Conservation (phyloP, 2,888 invertebrate genomes). For the Rotaria macrura region DNA sequence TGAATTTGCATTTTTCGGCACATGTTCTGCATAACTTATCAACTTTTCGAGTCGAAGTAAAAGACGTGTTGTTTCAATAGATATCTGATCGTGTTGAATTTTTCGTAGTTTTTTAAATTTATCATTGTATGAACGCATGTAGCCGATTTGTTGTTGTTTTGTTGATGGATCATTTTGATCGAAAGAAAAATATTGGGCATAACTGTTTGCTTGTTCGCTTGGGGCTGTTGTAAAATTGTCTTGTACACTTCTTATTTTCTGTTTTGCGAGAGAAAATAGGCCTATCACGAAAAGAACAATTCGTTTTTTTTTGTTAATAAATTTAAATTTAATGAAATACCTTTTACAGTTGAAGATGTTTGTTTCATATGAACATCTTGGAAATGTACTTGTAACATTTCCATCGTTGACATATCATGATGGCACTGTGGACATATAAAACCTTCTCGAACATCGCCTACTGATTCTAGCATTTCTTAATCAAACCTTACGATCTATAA, state of each 20-base stretch:
- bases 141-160: neutral
- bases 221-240: neutral
- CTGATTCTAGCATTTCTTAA: neutral
- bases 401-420: slow-evolving; percentile 29
- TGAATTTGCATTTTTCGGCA: neutral
- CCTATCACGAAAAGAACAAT: too few species aligned
- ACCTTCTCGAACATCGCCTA: slow-evolving; percentile 10
- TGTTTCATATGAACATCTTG: slow-evolving; percentile 27
- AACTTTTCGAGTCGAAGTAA: neutral
- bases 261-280: neutral
- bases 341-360: neutral
- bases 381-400: slow-evolving; percentile 30
- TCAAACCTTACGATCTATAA: neutral
- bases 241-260: neutral
- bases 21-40: neutral
- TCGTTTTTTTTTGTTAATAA: too few species aligned
- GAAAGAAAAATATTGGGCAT: neutral
- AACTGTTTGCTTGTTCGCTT: neutral
- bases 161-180: neutral
- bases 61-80: neutral
- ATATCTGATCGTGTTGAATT: neutral
- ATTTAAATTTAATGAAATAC: neutral
- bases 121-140: neutral
- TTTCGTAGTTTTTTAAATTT: neutral
- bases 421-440: slow-evolving; percentile 33